Conservation (phyloP, 2,888 invertebrate genomes). For the Scelioninae gen. 1 region DNA sequence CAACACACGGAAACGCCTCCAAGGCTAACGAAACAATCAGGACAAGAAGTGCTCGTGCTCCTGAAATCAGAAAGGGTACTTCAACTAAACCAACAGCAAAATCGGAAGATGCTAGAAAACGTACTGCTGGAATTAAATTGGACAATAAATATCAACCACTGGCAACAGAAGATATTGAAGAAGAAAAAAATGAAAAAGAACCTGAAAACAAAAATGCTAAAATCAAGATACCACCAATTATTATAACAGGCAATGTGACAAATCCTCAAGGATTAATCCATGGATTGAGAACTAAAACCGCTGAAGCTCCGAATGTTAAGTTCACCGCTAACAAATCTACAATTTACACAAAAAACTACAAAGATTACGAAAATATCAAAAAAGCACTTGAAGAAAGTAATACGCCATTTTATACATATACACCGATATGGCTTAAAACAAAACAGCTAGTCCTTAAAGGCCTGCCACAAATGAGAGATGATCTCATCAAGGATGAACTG, state of each 20-base stretch:
- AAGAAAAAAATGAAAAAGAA: background rate
- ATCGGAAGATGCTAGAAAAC: no score
- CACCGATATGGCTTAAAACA: background rate
- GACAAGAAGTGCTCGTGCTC: no score
- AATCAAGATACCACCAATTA: background rate
- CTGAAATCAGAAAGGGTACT: no score
- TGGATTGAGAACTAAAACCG: background rate
- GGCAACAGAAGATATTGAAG: no score
- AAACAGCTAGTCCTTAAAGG: constrained; percentile 3
- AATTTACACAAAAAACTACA: background rate
- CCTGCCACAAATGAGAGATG: background rate
- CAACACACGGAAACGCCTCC: no score
- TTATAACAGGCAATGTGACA: background rate
- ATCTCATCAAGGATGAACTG: background rate
- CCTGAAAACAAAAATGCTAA: background rate
- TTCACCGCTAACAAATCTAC: background rate
- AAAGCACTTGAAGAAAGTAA: background rate
- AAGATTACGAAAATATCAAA: background rate
- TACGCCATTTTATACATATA: background rate
- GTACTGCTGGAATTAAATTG: no score
- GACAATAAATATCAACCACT: no score
- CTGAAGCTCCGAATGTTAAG: background rate
- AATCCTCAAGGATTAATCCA: background rate
- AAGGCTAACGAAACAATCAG: no score
- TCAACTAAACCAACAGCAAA: no score